Percentiles rank a stretch among this genome's conserved stretches.
These are phyloP conservation scores for Chrysoperla carnea DNA, from an alignment of 1,140 invertebrate species.

Conservation along the genomic window DNA sequence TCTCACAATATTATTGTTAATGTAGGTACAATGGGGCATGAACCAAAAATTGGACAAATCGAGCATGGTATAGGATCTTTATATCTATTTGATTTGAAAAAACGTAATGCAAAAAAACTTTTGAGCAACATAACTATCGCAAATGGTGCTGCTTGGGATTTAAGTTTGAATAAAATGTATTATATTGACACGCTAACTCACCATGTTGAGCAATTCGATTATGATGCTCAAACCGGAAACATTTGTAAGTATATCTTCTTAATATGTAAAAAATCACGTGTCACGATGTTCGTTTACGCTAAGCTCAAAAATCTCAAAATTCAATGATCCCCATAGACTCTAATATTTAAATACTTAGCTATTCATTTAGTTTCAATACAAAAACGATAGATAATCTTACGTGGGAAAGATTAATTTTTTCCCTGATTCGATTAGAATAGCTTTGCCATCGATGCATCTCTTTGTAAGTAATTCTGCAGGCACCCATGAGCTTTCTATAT, in stretches of 20 bases:
- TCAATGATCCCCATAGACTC: too few relatives aligned
- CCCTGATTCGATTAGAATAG: too few relatives aligned
- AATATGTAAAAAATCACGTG: too few relatives aligned
- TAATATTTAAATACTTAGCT: too few relatives aligned
- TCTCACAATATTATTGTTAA: neutral
- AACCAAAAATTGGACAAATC: conserved; percentile 8
- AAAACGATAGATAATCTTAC: too few relatives aligned
- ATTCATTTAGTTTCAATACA: too few relatives aligned
- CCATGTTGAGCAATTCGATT: conserved; percentile 53
- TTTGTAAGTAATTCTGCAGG: too few relatives aligned
- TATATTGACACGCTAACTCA: conserved; percentile 51
- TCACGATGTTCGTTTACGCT: too few relatives aligned
- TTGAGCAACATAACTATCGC: conserved; percentile 40
- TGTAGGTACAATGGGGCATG: conserved; percentile 13
- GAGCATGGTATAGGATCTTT: conserved; percentile 10
- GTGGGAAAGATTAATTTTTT: too few relatives aligned
- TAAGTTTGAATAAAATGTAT: conserved; percentile 46
- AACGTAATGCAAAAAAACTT: conserved; percentile 10
- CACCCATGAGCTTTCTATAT: too few relatives aligned
- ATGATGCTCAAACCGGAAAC: conserved; percentile 41
- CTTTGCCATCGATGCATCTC: too few relatives aligned
- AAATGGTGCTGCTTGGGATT: conserved; percentile 67
- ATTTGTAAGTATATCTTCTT: conserved; percentile 41
- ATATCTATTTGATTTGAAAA: conserved; percentile 6
- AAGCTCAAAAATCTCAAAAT: too few relatives aligned